These are phyloP conservation scores for Stomorhina lunata DNA, from an alignment of 2,888 invertebrate genomes.

Conservation along the genomic window DNA sequence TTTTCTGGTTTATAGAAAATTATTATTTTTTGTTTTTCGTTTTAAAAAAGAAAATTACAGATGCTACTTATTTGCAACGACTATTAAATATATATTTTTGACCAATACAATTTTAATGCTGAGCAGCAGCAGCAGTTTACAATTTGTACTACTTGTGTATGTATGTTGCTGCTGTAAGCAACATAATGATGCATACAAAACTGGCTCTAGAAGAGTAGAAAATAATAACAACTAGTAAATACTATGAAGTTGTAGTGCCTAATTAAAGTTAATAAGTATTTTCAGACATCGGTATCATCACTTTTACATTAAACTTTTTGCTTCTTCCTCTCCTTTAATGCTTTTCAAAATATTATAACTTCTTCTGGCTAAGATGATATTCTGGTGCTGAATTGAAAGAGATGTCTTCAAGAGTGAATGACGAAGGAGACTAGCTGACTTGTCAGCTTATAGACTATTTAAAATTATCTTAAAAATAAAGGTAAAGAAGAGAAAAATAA, in stretches of 20 bases:
- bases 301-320: conserved; percentile 49
- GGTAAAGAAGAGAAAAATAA: conserved; percentile 1
- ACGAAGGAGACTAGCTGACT: conserved; percentile 2
- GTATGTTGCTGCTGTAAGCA: background rate
- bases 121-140: conserved; percentile 6
- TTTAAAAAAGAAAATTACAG: conserved; percentile 52
- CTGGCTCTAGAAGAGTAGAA: conserved; percentile 26
- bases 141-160: background rate
- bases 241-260: conserved; percentile 52
- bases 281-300: conserved; percentile 64
- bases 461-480: conserved; percentile 48
- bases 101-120: conserved; percentile 30
- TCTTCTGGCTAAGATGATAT: too few species aligned
- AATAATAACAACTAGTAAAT: conserved; percentile 45
- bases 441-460: conserved; percentile 41
- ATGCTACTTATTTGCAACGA: conserved; percentile 45
- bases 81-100: conserved; percentile 42
- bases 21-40: background rate
- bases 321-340: too few species aligned
- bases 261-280: conserved; percentile 66
- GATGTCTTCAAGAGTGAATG: background rate
- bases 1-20: conserved; percentile 4
- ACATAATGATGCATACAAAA: conserved; percentile 38
- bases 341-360: conserved; percentile 3
- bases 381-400: conserved; percentile 20